Evolutionary conservation across 2,888 invertebrate genomes (phyloP), one percentile per base, ranked within the genome.

Genomic region (Polietes domitor): DNA sequence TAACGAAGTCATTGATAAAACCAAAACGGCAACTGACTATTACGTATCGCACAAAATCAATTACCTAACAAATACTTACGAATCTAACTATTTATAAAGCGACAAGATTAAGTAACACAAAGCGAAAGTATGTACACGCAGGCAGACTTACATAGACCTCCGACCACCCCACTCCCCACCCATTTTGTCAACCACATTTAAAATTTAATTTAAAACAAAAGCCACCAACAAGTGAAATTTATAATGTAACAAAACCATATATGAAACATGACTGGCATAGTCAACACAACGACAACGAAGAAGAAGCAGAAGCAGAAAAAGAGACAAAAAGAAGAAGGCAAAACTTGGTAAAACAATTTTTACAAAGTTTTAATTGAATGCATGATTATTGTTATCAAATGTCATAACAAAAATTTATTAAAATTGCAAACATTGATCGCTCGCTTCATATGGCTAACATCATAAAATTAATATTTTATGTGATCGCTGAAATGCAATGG

Each of bases 221-320:
- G n/a, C 1, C 28, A 10, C n/a, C 21, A 61, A 4, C 43, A 76
- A 84, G 83, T 82, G 84, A 84, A 82, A 85, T 76, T 80, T 55
- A 65, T 79, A 78, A 80, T 77, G 61, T 76, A 82, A 84, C 61
- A 55, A 80, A 77, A 21, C 72, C 77, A 75, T 28, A 78, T 17
- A 65, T 28, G 58, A 77, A 75, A 41, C 83, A 63, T 78, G 80
- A 83, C 77, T 55, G 47, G 80, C 63, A 83, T 83, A 32, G 12
- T 5, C 28, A 47, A 24, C 1, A 53, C 4, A 53, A 26, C 58
- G 15, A 15, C 12, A 58, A 10, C 21, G 32, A 32, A 15, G 65
- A 65, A 21, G 32, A 32, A 61, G 12, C 7, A 37, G 10, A 37
- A 37, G 37, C 37, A 32, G 10, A 37, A 37, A 0, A 15, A 55